phyloP scores from a whole-genome alignment of 2,888 invertebrate species.

The Phytoseiulus persimilis region DNA sequence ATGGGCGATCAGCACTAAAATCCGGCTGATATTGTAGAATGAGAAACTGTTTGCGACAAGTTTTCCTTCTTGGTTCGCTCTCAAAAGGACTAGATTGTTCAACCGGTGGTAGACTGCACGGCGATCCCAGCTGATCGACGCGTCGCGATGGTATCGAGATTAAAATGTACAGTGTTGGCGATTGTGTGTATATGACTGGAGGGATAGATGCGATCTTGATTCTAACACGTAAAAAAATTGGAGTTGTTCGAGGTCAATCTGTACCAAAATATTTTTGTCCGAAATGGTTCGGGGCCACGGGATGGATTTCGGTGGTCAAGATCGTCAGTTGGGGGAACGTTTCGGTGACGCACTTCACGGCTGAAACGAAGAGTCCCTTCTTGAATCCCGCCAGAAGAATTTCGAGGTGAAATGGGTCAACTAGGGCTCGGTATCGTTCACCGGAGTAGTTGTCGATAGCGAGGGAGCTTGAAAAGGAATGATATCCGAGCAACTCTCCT shows the following conservation, averaged over 20 bases:
- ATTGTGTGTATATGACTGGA: background rate
- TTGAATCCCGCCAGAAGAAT: background rate
- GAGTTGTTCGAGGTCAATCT: slow-evolving; percentile 57
- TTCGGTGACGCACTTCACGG: slow-evolving; percentile 70
- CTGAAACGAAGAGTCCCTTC: slow-evolving; percentile 52
- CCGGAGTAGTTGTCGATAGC: too few species aligned
- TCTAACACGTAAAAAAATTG: background rate
- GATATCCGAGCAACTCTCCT: too few species aligned
- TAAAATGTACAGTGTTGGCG: background rate
- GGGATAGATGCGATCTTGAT: background rate
- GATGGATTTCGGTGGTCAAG: slow-evolving; percentile 87
- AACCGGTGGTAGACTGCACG: background rate
- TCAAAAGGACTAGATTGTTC: background rate
- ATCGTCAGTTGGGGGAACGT: slow-evolving; percentile 84
- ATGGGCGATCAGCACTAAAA: background rate
- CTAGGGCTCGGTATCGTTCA: too few species aligned
- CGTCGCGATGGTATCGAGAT: background rate
- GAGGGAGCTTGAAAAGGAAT: too few species aligned
- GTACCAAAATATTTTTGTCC: slow-evolving; percentile 98
- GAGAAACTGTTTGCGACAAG: background rate
- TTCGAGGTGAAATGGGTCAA: slow-evolving; percentile 40
- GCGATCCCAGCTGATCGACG: background rate
- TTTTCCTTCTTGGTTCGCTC: background rate
- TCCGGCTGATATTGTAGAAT: background rate
- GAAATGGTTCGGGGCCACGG: slow-evolving; percentile 92